Percentiles rank a stretch among this genome's conserved stretches.
Conservation (phyloP, 2,113 vertebrate genomes). For the Perca flavescens region DNA sequence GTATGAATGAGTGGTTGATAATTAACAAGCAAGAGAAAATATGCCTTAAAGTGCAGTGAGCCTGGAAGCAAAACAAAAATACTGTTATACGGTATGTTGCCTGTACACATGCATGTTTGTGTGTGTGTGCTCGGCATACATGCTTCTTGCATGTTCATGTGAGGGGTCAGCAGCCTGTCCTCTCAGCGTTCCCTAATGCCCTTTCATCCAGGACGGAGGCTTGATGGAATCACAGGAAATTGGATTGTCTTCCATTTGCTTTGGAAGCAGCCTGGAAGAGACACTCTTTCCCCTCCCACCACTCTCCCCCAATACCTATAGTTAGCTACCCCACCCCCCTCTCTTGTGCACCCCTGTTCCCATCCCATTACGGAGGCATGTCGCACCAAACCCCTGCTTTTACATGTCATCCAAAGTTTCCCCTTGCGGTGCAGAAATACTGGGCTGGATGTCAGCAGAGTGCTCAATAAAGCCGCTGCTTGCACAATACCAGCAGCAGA, state of each 20-base stretch:
- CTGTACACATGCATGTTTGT: background rate
- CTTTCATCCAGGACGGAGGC: conserved; percentile 85
- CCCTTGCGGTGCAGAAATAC: conserved; percentile 87
- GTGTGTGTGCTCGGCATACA: conserved; percentile 37
- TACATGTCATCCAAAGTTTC: conserved; percentile 93
- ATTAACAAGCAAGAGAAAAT: background rate
- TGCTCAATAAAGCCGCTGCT: conserved; percentile 75
- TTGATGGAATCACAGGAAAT: conserved; percentile 99
- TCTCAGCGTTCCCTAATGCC: conserved; percentile 91
- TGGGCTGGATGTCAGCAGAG: conserved; percentile 71
- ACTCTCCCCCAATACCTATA: conserved; percentile 54
- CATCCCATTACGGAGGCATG: conserved; percentile 94
- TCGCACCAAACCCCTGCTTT: conserved; percentile 88
- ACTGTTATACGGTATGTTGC: background rate
- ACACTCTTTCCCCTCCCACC: conserved; percentile 41
- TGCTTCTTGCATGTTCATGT: conserved; percentile 79
- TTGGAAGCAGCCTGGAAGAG: conserved; percentile 89
- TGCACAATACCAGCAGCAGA: conserved; percentile 64
- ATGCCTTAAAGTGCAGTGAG: background rate
- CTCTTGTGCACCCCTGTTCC: conserved; percentile 84
- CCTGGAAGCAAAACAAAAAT: background rate
- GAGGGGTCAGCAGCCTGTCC: conserved; percentile 89
- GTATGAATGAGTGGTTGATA: conserved; percentile 4
- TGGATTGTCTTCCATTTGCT: conserved; percentile 99
- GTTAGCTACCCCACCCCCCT: conserved; percentile 24